Conservation (phyloP, 2,113 vertebrate species). For the Cochlearius cochlearius region DNA sequence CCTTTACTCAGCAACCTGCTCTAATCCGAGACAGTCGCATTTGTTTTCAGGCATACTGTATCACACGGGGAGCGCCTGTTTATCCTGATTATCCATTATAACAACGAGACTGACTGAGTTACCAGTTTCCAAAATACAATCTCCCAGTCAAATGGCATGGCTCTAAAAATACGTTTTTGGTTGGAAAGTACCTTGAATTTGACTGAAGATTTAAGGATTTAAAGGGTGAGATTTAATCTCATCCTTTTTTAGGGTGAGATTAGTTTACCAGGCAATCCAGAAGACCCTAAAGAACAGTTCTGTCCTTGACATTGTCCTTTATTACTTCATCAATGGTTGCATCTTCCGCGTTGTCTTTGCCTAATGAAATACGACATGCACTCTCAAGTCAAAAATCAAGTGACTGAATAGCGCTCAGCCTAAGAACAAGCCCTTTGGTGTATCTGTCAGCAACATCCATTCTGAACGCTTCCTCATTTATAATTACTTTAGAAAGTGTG, state of each 20-base stretch:
- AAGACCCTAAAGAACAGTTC: not conserved
- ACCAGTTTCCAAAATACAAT: not conserved
- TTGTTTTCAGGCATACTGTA: not conserved
- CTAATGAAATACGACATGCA: not conserved
- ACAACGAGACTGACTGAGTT: not conserved
- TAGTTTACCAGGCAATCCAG: not conserved
- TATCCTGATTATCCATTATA: not conserved
- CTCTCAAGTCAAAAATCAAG: not conserved
- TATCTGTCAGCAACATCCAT: not conserved
- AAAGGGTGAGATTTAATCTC: not conserved
- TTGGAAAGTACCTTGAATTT: not conserved
- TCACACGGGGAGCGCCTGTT: not conserved
- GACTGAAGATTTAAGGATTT: not conserved
- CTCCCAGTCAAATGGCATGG: not conserved
- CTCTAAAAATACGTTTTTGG: not conserved
- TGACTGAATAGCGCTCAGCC: not conserved
- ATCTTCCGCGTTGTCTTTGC: not conserved
- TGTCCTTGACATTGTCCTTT: not conserved
- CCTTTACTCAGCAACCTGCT: constrained; percentile 35
- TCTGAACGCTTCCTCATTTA: not conserved
- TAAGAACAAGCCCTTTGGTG: not conserved
- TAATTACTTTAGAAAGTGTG: not conserved
- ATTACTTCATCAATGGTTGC: not conserved
- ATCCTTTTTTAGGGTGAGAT: not conserved
- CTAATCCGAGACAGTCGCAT: not conserved